These are phyloP conservation scores for Sebastes schlegelii DNA, from an alignment of 2,113 vertebrate species.

Conservation along the genomic window DNA sequence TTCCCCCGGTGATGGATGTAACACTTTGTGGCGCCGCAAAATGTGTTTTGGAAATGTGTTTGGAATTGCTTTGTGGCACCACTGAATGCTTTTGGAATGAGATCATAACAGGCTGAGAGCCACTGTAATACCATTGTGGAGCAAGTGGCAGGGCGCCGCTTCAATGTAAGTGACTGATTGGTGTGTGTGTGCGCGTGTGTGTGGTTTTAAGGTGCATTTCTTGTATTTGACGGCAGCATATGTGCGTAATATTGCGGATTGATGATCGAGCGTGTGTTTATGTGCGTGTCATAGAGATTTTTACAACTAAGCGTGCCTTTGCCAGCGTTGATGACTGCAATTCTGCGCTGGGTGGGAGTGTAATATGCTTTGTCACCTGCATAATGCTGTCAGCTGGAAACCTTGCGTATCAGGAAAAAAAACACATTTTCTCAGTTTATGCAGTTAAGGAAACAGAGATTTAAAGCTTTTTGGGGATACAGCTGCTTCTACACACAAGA, in stretches of 20 bases:
- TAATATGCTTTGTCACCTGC: constrained; percentile 53
- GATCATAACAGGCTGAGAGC: constrained; percentile 79
- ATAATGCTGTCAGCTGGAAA: constrained; percentile 21
- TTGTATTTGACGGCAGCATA: constrained; percentile 36
- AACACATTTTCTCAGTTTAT: constrained; percentile 14
- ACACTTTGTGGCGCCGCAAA: constrained; percentile 76
- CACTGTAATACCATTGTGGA: constrained; percentile 73
- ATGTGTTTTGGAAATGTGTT: constrained; percentile 81
- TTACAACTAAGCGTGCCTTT: constrained; percentile 22
- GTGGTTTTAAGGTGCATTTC: constrained; percentile 40
- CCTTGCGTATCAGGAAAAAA: neutral
- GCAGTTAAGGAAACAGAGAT: constrained; percentile 17
- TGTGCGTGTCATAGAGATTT: constrained; percentile 1
- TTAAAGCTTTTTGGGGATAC: constrained; percentile 28
- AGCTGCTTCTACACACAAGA: neutral
- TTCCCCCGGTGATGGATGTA: constrained; percentile 80
- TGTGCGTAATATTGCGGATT: constrained; percentile 20
- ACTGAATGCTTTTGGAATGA: constrained; percentile 79
- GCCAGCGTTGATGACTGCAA: constrained; percentile 13
- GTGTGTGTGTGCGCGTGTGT: constrained; percentile 20
- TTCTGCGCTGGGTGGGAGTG: constrained; percentile 36
- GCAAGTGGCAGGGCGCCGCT: constrained; percentile 73
- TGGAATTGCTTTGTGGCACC: constrained; percentile 80
- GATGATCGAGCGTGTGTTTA: neutral
- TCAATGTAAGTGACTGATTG: constrained; percentile 67